Evolutionary conservation across 2,797 vertebrate genomes (phyloP), one percentile per base, ranked within the genome.

Genomic region (Trachurus trachurus): DNA sequence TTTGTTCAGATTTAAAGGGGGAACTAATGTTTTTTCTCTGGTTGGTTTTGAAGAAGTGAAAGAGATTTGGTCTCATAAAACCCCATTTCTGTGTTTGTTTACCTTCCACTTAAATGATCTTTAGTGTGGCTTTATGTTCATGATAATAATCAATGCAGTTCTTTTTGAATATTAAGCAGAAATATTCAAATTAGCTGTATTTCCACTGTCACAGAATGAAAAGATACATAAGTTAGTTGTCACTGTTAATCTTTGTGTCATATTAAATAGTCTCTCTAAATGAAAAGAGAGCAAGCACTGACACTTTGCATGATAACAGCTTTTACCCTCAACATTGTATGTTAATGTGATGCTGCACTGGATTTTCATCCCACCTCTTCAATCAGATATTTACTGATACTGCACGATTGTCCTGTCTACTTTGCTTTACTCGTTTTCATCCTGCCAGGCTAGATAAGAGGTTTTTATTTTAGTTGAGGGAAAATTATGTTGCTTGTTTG

Each of bases 361-460:
- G 61, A 45, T 73, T 63, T 70, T 57, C 52, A 70, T 45, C 12
- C 11, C 10, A 60, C 31, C 8, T 37, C 26, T 72, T 67, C 37
- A 76, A 22, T 71, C 54, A 53, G n/a, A 45, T 71, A 44, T 78
- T 81, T 29, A 40, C 57, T 16, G 47, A 76, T 77, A 26, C 19
- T 26, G 56, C 26, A 63, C 4, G 26, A 19, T 57, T 56, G 15
- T 66, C 49, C 31, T 70, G 65, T 74, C 71, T 76, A 57, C 56
- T 78, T 26, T 61, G 37, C 39, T 45, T 47, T 47, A 47, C 44
- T 47, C 49, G 21, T 47, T 66, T 70, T 76, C 26, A 59, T 67
- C 69, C 39, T 68, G 58, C 73, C 39, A 4, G 17, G 13, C 29
- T 74, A 22, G 17, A 63, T 78, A 13, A 81, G 77, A 61, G 37